Base-by-base conservation (phyloP, 2,888 invertebrate genomes). In the Eupeodes luniger region DNA sequence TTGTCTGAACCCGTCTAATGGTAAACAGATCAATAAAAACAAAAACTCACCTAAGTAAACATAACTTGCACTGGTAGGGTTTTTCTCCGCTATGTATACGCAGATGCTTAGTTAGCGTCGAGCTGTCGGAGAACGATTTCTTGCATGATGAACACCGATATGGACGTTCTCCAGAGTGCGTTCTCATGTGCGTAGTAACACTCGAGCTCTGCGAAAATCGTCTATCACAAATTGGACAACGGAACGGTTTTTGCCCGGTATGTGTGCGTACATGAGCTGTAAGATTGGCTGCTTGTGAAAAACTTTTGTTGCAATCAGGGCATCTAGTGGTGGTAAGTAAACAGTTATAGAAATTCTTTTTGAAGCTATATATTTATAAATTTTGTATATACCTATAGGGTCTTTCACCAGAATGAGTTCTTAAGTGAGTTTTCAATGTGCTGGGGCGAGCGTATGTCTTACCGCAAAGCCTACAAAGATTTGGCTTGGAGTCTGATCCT, bases 151-250 rank as follows among this genome's bases (percentile, higher is more conserved):
- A 95, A 94, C 99, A 99, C 95, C 96, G 95, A 93, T 99, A 99
- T 0, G 99, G 99, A 81, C 99, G 95, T 93, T 99, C 99, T n/a
- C 99, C 99, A n/a, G 98, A 98, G 94, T 99, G 99, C n/a, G 99
- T 99, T 92, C 99, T 95, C 98, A 99, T 99, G 95, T 99, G 99
- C 90, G 99, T 99, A 80, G 99, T 99, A 76, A 99, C 98, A 88
- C 96, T 96, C 75, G 96, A 96, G 91, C 98, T 98, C 93, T 99
- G 99, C 84, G 99, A 99, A 94, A 99, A 99, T 91, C 98, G 96
- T 86, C 99, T 95, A 93, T 98, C 98, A 94, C 99, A 99, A 90
- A 99, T 98, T 34, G 98, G 98, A 95, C 99, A 99, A 90, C 97
- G 96, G 93, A 99, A 99, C 59, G 99, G 99, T 93, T 99, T 99